Conservation (phyloP, 2,113 vertebrate species). For the Aspiorhynchus laticeps region DNA sequence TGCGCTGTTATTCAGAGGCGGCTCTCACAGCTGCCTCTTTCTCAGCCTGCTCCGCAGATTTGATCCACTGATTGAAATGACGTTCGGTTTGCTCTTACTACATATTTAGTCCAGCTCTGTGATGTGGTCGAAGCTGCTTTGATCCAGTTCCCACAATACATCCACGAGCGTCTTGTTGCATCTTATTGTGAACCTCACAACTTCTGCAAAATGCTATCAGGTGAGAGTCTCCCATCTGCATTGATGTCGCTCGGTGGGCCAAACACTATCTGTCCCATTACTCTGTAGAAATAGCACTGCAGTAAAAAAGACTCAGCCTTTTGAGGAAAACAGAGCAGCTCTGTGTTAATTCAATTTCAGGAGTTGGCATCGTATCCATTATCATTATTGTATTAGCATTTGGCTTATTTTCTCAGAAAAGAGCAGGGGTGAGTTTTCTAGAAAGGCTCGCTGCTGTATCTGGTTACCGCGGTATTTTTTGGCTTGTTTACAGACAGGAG, state of each 20-base stretch:
- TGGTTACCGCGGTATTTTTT: constrained; percentile 29
- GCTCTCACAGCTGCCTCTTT: constrained; percentile 5
- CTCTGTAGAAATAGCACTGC: constrained; percentile 1
- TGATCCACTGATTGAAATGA: constrained; percentile 26
- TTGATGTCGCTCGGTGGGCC: neutral
- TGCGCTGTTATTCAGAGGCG: constrained; percentile 29
- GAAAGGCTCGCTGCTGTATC: constrained; percentile 7
- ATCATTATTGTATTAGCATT: constrained; percentile 20
- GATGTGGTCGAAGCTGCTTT: constrained; percentile 2
- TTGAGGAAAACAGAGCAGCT: constrained; percentile 2
- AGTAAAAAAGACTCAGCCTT: neutral
- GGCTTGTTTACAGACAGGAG: constrained; percentile 30
- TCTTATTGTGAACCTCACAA: neutral
- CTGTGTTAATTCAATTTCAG: constrained; percentile 6
- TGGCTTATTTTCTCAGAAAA: constrained; percentile 35
- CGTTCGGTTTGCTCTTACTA: neutral
- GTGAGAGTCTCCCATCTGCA: neutral
- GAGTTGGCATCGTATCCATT: constrained; percentile 14
- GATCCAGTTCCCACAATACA: neutral
- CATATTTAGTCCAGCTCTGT: neutral
- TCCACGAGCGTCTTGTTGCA: neutral
- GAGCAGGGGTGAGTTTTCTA: constrained; percentile 22
- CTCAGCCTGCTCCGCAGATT: constrained; percentile 21
- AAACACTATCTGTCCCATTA: neutral
- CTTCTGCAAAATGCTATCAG: constrained; percentile 12